A percentile compares a stretch with the other conserved stretches of the same genome.
Conservation (phyloP, 2,113 vertebrate genomes). For the Corythornis cristatus region DNA sequence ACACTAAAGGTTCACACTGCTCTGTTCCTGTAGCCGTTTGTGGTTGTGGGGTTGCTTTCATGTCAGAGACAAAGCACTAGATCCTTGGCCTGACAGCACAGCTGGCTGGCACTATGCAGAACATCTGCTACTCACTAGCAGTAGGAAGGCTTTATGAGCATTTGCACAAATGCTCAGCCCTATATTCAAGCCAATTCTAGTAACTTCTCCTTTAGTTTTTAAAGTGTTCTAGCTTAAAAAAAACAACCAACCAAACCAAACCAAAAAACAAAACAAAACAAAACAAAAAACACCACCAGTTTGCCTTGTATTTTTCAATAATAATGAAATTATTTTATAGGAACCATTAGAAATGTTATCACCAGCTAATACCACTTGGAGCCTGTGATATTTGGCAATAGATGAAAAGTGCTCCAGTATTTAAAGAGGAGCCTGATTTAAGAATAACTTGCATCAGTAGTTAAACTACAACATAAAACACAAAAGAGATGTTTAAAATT, state of each 20-base stretch:
- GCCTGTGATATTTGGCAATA: not conserved
- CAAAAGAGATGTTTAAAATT: not conserved
- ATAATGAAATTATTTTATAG: not conserved
- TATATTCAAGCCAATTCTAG: too few relatives aligned
- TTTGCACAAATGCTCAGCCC: not conserved
- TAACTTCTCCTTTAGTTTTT: not conserved
- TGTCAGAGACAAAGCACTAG: not conserved
- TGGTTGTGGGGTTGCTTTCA: not conserved
- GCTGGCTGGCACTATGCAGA: not conserved
- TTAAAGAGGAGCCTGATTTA: not conserved
- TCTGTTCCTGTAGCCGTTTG: not conserved
- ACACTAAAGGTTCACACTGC: not conserved
- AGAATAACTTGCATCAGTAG: not conserved
- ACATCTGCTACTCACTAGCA: not conserved
- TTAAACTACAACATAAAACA: not conserved
- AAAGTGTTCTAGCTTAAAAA: not conserved
- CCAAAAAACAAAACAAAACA: too few relatives aligned
- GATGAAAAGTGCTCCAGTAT: not conserved
- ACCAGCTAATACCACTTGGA: not conserved
- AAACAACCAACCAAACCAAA: not conserved
- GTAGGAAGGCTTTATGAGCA: not conserved
- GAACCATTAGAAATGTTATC: not conserved
- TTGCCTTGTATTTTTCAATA: not conserved
- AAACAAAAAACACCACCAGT: not conserved
- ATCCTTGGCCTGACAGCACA: conserved; percentile 2